These are phyloP conservation scores for Macropodus opercularis DNA, from an alignment of 2,797 vertebrate species.

Conservation along the genomic window DNA sequence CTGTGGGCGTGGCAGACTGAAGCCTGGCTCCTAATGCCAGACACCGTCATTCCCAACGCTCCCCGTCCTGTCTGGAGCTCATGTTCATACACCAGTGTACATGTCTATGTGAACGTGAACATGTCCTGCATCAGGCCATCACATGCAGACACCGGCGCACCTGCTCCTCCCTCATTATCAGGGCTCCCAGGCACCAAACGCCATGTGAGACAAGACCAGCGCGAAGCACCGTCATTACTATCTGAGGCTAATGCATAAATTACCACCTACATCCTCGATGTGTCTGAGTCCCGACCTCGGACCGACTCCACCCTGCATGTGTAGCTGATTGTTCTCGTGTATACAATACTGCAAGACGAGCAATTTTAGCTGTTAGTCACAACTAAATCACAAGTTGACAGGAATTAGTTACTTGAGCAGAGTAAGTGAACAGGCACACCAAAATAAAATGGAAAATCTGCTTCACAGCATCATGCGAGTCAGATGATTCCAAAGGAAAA, in stretches of 20 bases:
- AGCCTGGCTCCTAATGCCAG: conserved; percentile 8
- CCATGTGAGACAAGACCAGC: conserved; percentile 43
- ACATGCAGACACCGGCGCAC: conserved; percentile 27
- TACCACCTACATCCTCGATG: conserved; percentile 17
- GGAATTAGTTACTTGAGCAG: too few species aligned
- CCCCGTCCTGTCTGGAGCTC: not conserved
- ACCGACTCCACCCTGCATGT: conserved; percentile 24
- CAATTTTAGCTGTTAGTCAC: too few species aligned
- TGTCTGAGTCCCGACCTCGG: conserved; percentile 20
- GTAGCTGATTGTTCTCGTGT: not conserved
- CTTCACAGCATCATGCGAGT: too few species aligned
- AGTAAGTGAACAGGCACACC: too few species aligned
- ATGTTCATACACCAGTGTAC: conserved; percentile 1
- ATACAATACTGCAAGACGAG: not conserved
- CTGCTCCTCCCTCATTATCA: conserved; percentile 59
- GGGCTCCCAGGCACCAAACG: conserved; percentile 48
- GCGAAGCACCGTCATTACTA: conserved; percentile 50
- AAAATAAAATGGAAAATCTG: too few species aligned
- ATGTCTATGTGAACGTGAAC: conserved; percentile 17
- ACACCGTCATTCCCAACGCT: not conserved
- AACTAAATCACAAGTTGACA: too few species aligned
- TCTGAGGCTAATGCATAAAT: conserved; percentile 59
- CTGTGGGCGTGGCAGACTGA: conserved; percentile 10
- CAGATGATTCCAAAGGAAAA: too few species aligned
- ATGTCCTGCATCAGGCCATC: conserved; percentile 7